Conservation (phyloP, 2,113 vertebrate genomes). For the Glaucidium brasilianum region DNA sequence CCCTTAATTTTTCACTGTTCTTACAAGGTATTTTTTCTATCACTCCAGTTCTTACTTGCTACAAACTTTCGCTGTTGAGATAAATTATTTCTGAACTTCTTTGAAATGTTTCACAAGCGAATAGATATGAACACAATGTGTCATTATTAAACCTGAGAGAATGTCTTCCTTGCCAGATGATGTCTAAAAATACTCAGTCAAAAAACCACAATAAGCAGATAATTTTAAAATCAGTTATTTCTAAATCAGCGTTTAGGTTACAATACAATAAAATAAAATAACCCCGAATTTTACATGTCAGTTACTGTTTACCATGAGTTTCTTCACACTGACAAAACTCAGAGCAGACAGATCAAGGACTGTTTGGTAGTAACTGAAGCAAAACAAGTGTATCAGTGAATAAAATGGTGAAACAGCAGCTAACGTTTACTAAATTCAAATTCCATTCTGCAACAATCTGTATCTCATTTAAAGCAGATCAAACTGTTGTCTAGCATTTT, state of each 20-base stretch:
- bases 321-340: neutral
- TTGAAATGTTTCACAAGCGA: neutral
- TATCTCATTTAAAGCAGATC: constrained; percentile 53
- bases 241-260: neutral
- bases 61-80: neutral
- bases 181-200: neutral
- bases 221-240: neutral
- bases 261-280: neutral
- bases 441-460: constrained; percentile 26
- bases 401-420: neutral
- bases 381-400: neutral
- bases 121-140: neutral
- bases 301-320: neutral
- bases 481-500: constrained; percentile 8
- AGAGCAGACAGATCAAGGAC: neutral
- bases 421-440: constrained; percentile 59
- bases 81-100: neutral
- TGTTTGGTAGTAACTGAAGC: neutral
- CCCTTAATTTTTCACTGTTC: neutral
- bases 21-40: neutral
- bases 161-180: neutral
- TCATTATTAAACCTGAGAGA: neutral
- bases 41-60: neutral
- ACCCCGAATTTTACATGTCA: neutral
- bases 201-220: neutral